Base-by-base conservation (phyloP, 2,888 invertebrate genomes). In the Perizoma affinitatum region DNA sequence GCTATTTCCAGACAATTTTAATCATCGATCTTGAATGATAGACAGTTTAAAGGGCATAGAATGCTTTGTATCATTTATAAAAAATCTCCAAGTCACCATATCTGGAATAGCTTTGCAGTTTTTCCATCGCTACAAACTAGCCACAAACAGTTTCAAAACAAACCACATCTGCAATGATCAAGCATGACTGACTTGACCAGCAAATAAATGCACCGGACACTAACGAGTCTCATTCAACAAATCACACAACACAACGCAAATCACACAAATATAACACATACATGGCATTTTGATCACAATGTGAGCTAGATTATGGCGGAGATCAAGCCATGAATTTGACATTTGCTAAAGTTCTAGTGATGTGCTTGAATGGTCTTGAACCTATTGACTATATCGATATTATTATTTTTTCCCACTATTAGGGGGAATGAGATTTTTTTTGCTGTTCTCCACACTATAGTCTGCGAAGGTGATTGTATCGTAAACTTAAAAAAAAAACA, bases 151-250 rank as follows among this genome's bases (percentile, higher is more conserved):
- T 22, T 49, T 61, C 58, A 52, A 65, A 63, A 64, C 65, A 64
- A 58, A 63, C 61, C 58, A 58, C 50, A 50, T 58, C 54, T 40
- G 38, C 52, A 43, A 69, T 70, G 70, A 68, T 62, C 53, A 66
- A 62, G 67, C 68, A 84, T 84, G 86, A 88, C 83, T 79, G 86
- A 82, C 83, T 72, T 57, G 61, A 58, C 62, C 67, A 56, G 57
- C 62, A 61, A 84, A 84, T 82, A 86, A 86, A 78, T 84, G 83
- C 81, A 81, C 79, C 75, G 53, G 69, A 72, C 82, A 79, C 88
- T 91, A 91, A 91, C 90, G 90, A 91, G 83, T 73, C 60, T 84
- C 78, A 90, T 91, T 89, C 88, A 89, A 66, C 72, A 79, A 77
- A 84, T 82, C 73, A 70, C 65, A 66, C 75, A 73, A 74, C 71